Percentiles rank a stretch among this genome's conserved stretches.
Conservation (phyloP, 2,888 invertebrate genomes). For the Schizaphis graminum region DNA sequence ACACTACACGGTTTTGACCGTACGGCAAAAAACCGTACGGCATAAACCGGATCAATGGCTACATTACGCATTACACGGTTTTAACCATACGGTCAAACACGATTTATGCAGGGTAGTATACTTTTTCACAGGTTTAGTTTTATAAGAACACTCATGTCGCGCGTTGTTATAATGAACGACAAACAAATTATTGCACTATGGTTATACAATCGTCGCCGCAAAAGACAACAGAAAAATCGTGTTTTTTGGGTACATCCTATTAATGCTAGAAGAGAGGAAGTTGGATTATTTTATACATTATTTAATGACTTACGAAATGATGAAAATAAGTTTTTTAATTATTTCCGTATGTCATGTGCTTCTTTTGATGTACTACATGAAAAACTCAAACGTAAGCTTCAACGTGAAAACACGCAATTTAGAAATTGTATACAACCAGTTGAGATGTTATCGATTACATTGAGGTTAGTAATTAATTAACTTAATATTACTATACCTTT, state of each 20-base stretch:
- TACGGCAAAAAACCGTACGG: constrained; percentile 15
- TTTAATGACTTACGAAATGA: constrained; percentile 54
- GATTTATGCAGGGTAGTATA: not conserved
- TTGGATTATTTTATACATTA: constrained; percentile 47
- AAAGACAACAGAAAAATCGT: constrained; percentile 58
- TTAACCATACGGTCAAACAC: not conserved
- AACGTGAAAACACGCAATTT: constrained; percentile 65
- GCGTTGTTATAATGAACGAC: constrained; percentile 28
- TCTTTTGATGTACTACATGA: constrained; percentile 65
- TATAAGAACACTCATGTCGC: constrained; percentile 43
- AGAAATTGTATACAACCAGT: constrained; percentile 66
- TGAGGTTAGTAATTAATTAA: constrained; percentile 63
- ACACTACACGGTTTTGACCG: constrained; percentile 4
- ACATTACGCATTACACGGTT: not conserved
- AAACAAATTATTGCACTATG: constrained; percentile 50
- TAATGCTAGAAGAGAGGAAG: constrained; percentile 48
- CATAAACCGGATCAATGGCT: constrained; percentile 13
- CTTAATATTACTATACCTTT: constrained; percentile 34
- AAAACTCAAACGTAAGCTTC: constrained; percentile 58
- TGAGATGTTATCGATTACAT: constrained; percentile 66
- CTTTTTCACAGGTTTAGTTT: constrained; percentile 27
- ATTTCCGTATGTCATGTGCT: constrained; percentile 66
- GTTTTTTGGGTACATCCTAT: constrained; percentile 57
- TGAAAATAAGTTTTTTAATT: constrained; percentile 65
- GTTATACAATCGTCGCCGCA: constrained; percentile 52